Evolutionary conservation across 1,140 invertebrate genomes (phyloP), one percentile per base, ranked within the genome.

Genomic region (Pogonognathellus flavescens): DNA sequence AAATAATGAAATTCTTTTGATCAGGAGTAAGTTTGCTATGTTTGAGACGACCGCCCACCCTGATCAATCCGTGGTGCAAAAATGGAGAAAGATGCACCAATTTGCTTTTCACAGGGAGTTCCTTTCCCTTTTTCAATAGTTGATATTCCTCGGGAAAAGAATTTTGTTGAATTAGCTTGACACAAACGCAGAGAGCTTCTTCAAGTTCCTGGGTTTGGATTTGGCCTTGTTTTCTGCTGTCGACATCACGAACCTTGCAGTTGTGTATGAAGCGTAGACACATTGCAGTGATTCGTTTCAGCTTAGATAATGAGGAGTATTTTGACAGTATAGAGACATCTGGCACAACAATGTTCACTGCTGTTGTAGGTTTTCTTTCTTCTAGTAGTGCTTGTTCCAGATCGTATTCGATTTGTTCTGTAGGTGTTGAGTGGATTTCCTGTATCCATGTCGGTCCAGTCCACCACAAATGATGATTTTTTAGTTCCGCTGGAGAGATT

Each of bases 401-500:
- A 20, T 8, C 14, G 14, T 50, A n/a, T n/a, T n/a, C 10, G 13
- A 13, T 2, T 10, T n/a, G n/a, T n/a, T n/a, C n/a, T n/a, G n/a
- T n/a, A n/a, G 20, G 0, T 49, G 9, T 22, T 13, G 16, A 11
- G 11, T 2, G 11, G 0, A 10, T 41, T 55, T 31, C 0, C 2
- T 52, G 11, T 10, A 89, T 76, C 82, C 88, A 90, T 18, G 50
- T 8, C 25, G 91, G 91, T 9, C 91, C 90, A 16, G 84, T 22
- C 90, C 89, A 91, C 91, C 91, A 92, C 18, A 91, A 85, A 16
- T 85, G 14, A 70, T 85, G 89, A 25, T 87, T 70, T 5, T 80
- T 52, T n/a, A 91, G 85, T 10, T 85, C 53, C 20, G 80, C 84
- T 60, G 89, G 84, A 5, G 25, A 72, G 20, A 89, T 66, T 22